Conservation (phyloP, 2,113 vertebrate species). For the Lagopus leucura region DNA sequence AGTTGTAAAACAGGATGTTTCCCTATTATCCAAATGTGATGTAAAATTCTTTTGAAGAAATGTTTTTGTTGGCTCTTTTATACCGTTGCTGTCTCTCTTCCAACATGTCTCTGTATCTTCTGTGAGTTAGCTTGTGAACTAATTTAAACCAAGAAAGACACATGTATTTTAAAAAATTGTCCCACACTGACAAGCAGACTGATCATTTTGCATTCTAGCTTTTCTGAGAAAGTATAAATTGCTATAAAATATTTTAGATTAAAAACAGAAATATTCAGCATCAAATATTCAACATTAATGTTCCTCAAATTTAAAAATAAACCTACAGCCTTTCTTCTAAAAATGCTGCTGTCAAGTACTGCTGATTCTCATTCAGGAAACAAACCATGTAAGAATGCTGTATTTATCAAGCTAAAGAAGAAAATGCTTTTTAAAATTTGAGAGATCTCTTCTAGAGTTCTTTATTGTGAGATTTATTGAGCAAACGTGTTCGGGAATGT, state of each 20-base stretch:
- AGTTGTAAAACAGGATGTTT: conserved; percentile 41
- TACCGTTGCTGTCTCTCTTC: conserved; percentile 37
- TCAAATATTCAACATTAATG: conserved; percentile 53
- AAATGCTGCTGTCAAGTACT: conserved; percentile 39
- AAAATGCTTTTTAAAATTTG: not conserved
- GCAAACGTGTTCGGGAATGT: not conserved
- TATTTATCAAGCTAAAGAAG: not conserved
- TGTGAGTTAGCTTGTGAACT: conserved; percentile 50
- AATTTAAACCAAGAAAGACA: conserved; percentile 57
- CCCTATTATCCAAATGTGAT: conserved; percentile 48
- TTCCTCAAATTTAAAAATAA: conserved; percentile 63
- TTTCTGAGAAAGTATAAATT: conserved; percentile 26
- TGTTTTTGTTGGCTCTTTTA: conserved; percentile 50
- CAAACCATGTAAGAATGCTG: not conserved
- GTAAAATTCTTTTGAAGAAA: conserved; percentile 68
- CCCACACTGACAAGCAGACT: conserved; percentile 40
- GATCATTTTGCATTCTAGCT: conserved; percentile 30
- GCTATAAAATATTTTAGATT: conserved; percentile 46
- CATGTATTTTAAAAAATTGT: conserved; percentile 59
- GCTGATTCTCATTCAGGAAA: conserved; percentile 38
- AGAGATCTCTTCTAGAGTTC: not conserved
- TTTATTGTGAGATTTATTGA: not conserved
- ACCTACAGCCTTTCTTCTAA: conserved; percentile 44
- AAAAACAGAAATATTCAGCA: conserved; percentile 44
- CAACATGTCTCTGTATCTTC: conserved; percentile 38